Evolutionary conservation across 1,140 invertebrate species (phyloP).

Genomic region (Lepidostoma basale): DNA sequence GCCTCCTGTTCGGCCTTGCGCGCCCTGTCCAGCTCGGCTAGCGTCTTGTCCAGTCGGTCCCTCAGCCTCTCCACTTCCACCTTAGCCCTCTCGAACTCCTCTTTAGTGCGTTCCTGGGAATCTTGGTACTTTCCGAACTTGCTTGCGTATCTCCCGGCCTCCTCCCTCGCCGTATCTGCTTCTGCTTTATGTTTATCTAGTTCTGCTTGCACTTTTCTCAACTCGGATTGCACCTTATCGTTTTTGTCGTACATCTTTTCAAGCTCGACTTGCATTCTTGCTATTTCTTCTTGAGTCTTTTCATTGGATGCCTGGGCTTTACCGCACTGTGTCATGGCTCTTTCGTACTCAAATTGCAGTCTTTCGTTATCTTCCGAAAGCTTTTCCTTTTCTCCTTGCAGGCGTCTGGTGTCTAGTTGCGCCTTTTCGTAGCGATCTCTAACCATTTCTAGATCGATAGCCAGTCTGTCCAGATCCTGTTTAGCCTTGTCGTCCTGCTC

Average conservation of each 20-base stretch:
- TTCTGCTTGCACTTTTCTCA: slow-evolving; percentile 80
- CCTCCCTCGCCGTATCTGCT: slow-evolving; percentile 72
- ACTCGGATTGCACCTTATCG: slow-evolving; percentile 81
- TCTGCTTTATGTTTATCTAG: slow-evolving; percentile 71
- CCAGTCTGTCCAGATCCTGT: slow-evolving; percentile 80
- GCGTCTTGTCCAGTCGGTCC: slow-evolving; percentile 81
- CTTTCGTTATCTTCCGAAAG: slow-evolving; percentile 81
- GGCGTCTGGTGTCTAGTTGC: slow-evolving; percentile 79
- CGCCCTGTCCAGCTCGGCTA: slow-evolving; percentile 76
- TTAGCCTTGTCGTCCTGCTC: slow-evolving; percentile 91
- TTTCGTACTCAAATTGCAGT: slow-evolving; percentile 83
- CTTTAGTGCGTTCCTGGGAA: slow-evolving; percentile 78
- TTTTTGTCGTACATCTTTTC: slow-evolving; percentile 92
- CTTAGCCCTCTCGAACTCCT: slow-evolving; percentile 80
- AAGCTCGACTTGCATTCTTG: slow-evolving; percentile 82
- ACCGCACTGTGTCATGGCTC: slow-evolving; percentile 79
- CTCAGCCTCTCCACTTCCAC: slow-evolving; percentile 83
- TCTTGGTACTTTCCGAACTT: slow-evolving; percentile 81
- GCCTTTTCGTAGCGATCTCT: slow-evolving; percentile 89
- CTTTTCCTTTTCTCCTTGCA: slow-evolving; percentile 87
- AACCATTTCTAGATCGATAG: slow-evolving; percentile 82
- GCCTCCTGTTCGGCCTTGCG: slow-evolving; percentile 72
- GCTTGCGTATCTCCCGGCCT: slow-evolving; percentile 75
- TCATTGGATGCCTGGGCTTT: slow-evolving; percentile 84
- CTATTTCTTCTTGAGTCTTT: slow-evolving; percentile 87